Conservation (phyloP, 2,888 invertebrate species). For the Keiferia lycopersicella region DNA sequence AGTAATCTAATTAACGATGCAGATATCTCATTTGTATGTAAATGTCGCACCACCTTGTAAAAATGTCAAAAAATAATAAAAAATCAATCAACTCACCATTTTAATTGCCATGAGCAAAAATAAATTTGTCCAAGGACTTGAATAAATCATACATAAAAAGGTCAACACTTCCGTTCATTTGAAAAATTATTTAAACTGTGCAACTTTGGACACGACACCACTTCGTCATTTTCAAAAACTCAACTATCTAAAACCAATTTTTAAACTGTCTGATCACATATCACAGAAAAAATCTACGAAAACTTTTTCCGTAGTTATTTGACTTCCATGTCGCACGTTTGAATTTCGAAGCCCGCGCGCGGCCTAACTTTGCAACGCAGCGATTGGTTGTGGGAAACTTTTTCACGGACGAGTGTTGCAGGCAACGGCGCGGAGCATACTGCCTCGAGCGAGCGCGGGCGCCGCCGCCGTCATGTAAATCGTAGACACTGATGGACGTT, state of each 20-base stretch:
- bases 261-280: slow-evolving; percentile 31
- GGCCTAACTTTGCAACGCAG: slow-evolving; percentile 17
- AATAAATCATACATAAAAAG: slow-evolving; percentile 81
- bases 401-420: slow-evolving; percentile 53
- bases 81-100: slow-evolving; percentile 64
- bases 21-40: slow-evolving; percentile 23
- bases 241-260: slow-evolving; percentile 20
- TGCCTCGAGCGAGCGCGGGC: slow-evolving; percentile 38
- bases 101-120: slow-evolving; percentile 79
- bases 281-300: slow-evolving; percentile 24
- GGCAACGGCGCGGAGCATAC: slow-evolving; percentile 53
- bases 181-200: slow-evolving; percentile 52
- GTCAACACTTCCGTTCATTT: slow-evolving; percentile 70
- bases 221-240: slow-evolving; percentile 30
- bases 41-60: slow-evolving; percentile 27
- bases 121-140: slow-evolving; percentile 76
- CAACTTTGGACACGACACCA: slow-evolving; percentile 40
- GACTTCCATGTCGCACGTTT: slow-evolving; percentile 30
- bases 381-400: slow-evolving; percentile 34
- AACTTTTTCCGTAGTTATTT: slow-evolving; percentile 23
- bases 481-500: slow-evolving; percentile 33
- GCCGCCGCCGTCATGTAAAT: slow-evolving; percentile 18
- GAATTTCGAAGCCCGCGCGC: slow-evolving; percentile 43
- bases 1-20: slow-evolving; percentile 26
- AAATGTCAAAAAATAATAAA: slow-evolving; percentile 32